Evolutionary conservation across 2,888 invertebrate genomes (phyloP).

Genomic region (Pammene fasciana): DNA sequence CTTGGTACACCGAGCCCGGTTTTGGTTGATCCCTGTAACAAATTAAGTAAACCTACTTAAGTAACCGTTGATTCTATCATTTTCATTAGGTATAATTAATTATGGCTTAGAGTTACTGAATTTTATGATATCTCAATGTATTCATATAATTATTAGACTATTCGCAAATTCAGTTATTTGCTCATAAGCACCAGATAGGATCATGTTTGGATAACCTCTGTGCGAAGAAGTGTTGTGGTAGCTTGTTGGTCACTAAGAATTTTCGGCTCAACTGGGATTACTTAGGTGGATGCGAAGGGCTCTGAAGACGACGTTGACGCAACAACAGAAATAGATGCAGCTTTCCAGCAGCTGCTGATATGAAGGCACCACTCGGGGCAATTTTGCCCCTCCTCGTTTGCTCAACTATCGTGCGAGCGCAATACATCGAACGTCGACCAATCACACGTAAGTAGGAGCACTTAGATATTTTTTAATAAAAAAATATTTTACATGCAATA

Average conservation of each 20-base stretch:
- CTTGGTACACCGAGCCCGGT: no score
- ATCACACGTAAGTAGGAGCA: slow-evolving; percentile 64
- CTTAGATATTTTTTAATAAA: not conserved
- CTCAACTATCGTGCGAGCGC: slow-evolving; percentile 52
- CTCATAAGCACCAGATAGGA: no score
- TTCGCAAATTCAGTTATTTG: no score
- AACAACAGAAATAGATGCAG: slow-evolving; percentile 57
- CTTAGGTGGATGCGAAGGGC: slow-evolving; percentile 28
- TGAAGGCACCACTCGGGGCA: slow-evolving; percentile 62
- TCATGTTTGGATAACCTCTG: not conserved
- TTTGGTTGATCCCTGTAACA: no score
- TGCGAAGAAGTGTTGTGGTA: slow-evolving; percentile 34
- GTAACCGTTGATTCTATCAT: no score
- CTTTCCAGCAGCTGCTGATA: slow-evolving; percentile 51
- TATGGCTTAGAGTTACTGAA: no score
- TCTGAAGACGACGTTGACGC: slow-evolving; percentile 37
- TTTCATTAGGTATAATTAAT: no score
- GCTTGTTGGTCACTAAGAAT: not conserved
- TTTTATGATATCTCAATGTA: no score
- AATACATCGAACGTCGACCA: slow-evolving; percentile 43
- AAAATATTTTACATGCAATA: no score
- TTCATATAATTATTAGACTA: no score
- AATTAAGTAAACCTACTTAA: no score
- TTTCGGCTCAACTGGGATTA: slow-evolving; percentile 4
- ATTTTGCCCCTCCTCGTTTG: slow-evolving; percentile 59